phyloP scores from a whole-genome alignment of 2,888 invertebrate species.

The Falcaria lacertinaria region DNA sequence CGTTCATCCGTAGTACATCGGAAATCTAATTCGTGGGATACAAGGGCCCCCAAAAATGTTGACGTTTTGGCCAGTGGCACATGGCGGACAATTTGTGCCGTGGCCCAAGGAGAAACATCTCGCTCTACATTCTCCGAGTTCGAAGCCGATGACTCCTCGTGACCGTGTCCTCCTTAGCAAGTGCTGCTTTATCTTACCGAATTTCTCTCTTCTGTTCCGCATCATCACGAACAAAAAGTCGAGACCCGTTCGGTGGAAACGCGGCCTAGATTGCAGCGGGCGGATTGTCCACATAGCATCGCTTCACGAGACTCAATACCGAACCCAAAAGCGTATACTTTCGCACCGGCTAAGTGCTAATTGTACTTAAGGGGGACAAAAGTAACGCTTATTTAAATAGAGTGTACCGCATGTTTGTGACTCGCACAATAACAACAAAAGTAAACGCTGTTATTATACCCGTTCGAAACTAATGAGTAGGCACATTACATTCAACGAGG shows the following conservation, averaged over 20 bases:
- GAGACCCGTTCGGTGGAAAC: conserved; percentile 68
- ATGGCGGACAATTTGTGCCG: conserved; percentile 51
- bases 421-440: conserved; percentile 23
- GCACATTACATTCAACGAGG: background rate
- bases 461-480: conserved; percentile 1
- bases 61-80: conserved; percentile 42
- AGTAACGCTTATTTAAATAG: conserved; percentile 33
- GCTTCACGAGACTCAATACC: conserved; percentile 27
- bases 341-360: conserved; percentile 42
- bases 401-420: conserved; percentile 17
- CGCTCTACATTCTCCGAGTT: conserved; percentile 69
- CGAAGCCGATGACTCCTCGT: conserved; percentile 73
- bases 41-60: background rate
- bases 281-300: conserved; percentile 39
- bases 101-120: conserved; percentile 63
- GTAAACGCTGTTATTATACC: conserved; percentile 12
- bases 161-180: conserved; percentile 74
- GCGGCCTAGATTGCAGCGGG: conserved; percentile 63
- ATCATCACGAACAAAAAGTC: conserved; percentile 74
- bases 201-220: conserved; percentile 77
- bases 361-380: conserved; percentile 36
- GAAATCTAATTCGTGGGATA: background rate
- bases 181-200: conserved; percentile 71
- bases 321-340: conserved; percentile 35
- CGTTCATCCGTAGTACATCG: too few species aligned